Evolutionary conservation across 2,113 vertebrate species (phyloP).

Genomic region (human): GRCh38 chr6:9538001-9538500

Average conservation of each 20-base stretch:
- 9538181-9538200: slow-evolving; percentile 17
- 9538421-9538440: neutral
- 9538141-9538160: neutral
- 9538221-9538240: neutral
- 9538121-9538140: neutral
- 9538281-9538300: neutral
- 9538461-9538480: neutral
- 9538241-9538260: neutral
- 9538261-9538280: neutral
- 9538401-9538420: neutral
- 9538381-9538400: neutral
- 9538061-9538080: neutral
- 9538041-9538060: neutral
- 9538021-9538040: neutral
- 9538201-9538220: neutral
- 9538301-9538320: neutral
- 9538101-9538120: neutral
- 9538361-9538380: neutral
- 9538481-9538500: neutral
- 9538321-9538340: slow-evolving; percentile 4
- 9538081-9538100: neutral
- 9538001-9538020: too few species aligned
- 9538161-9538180: neutral
- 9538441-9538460: slow-evolving; percentile 16
- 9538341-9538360: neutral